A percentile compares a stretch with the other conserved stretches of the same genome.
These are phyloP conservation scores for Vespertilio murinus DNA, from an alignment of 2,797 vertebrate species.

Conservation along the genomic window DNA sequence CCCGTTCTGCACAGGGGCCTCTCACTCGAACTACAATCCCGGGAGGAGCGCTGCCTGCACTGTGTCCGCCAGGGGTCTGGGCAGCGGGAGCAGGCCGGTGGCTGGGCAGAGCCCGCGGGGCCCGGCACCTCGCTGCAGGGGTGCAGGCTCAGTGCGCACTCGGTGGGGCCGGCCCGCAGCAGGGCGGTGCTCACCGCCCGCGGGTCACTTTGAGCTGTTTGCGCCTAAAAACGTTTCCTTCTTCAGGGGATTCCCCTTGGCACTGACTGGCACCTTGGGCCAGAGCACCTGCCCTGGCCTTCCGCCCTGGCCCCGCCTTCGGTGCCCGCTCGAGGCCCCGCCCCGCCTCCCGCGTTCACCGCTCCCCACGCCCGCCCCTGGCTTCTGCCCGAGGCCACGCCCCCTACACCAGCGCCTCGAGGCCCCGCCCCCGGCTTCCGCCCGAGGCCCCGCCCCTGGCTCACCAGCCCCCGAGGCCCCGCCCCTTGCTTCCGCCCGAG, in stretches of 20 bases:
- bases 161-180: too few relatives aligned
- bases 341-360: accelerated
- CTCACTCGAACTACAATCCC: neutral
- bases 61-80: too few relatives aligned
- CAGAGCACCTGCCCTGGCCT: neutral
- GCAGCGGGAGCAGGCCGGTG: too few relatives aligned
- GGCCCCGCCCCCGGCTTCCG: accelerated
- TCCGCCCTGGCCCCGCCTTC: too few relatives aligned
- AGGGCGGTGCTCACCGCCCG: neutral
- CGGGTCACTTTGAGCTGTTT: neutral
- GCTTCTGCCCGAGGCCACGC: neutral
- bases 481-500: accelerated
- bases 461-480: neutral
- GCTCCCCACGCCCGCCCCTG: neutral
- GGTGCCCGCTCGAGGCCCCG: too few relatives aligned
- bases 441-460: neutral
- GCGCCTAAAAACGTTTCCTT: neutral
- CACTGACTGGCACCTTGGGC: neutral
- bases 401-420: accelerated
- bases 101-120: too few relatives aligned
- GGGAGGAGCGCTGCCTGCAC: too few relatives aligned
- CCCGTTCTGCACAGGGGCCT: neutral
- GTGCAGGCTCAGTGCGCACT: too few relatives aligned
- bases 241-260: neutral
- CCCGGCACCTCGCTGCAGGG: neutral